Evolutionary conservation across 1,140 invertebrate genomes (phyloP), one percentile per base, ranked within the genome.

Genomic region (Octopus bimaculoides): DNA sequence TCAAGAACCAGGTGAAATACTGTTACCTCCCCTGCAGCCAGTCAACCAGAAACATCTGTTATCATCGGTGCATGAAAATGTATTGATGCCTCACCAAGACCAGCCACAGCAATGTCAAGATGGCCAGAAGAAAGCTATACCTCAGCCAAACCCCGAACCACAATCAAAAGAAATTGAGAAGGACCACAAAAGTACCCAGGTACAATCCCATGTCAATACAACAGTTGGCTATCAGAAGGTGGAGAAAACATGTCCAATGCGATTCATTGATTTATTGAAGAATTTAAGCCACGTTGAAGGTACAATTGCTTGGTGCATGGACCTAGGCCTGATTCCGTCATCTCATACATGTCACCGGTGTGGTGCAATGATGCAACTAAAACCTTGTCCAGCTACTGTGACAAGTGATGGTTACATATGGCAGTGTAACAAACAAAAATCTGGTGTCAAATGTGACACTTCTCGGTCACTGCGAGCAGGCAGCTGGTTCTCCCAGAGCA

Each of bases 401-500:
- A 75, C 74, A 7, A 52, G 4, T 17, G 74, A 75, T 17, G 74
- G 74, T 14, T 75, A 52, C 74, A 52, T 52, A 10, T 75, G 74
- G 74, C 26, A 53, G 8, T 75, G 74, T 17, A 14, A 41, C 26
- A 75, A 53, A 17, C 74, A 75, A 17, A 52, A 52, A 5, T 9
- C 41, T 14, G 74, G 74, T 52, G 9, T 75, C 5, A 53, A n/a
- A 8, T 69, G 66, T 5, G 52, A 55, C 73, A 75, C 52, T 17
- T 75, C 69, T 12, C 66, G 55, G 8, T 52, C 55, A 6, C 6
- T 79, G 7, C 61, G 78, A 75, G 52, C 66, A 1, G 78, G 73
- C 41, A 79, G 78, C 54, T 79, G 78, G 78, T 79, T 79, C 41
- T 54, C 61, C n/a, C 20, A 73, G 14, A 71, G 56, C 73, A 79